Evolutionary conservation across 2,113 vertebrate species (phyloP), one percentile per base, ranked within the genome.

Genomic region (Halcyon malimbica): DNA sequence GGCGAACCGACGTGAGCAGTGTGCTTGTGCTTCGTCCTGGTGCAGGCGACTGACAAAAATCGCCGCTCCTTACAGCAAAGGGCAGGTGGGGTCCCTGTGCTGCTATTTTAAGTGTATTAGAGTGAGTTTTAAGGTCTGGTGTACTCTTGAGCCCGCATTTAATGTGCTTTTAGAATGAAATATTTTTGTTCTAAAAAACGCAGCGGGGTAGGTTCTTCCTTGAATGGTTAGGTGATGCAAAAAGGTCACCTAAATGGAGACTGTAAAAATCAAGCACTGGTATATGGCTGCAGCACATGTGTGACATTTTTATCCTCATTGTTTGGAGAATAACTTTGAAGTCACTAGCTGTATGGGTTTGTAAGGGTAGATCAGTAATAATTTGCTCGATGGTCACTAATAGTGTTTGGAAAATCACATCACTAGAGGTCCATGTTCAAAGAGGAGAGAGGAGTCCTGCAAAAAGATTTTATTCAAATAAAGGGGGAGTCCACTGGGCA

Each of bases 21-120:
- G n/a, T 31, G 35, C 1, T 4, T 0, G 0, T 11, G 1, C 9
- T 6, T 17, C 1, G 2, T 12, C 16, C 17, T 11, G 31, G 2
- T 10, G 51, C 25, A 18, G 26, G 6, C 11, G 59, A 44, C 33
- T 71, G n/a, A 35, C 11, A 59, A 4, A 12, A 60, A 41, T 9
- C 21, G 1, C 8, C 5, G 31, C 80, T 31, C 5, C 29, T 62
- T 50, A 11, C 35, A 37, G 8, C 0, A 1, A 37, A 57, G 21
- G 54, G 29, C 5, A 23, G 21, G 5, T 13, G 17, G 24, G 13
- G 28, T 7, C 20, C 6, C 29, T 33, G 13, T 37, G 28, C 29
- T 41, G 29, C 24, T 42, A 1, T 16, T n/a, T 21, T 13, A 39
- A n/a, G 19, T 37, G 39, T 7, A 6, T 26, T 28, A 13, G 29